These are phyloP conservation scores for Acrocephalus kingi DNA, from an alignment of 2,113 vertebrate species.

Conservation along the genomic window DNA sequence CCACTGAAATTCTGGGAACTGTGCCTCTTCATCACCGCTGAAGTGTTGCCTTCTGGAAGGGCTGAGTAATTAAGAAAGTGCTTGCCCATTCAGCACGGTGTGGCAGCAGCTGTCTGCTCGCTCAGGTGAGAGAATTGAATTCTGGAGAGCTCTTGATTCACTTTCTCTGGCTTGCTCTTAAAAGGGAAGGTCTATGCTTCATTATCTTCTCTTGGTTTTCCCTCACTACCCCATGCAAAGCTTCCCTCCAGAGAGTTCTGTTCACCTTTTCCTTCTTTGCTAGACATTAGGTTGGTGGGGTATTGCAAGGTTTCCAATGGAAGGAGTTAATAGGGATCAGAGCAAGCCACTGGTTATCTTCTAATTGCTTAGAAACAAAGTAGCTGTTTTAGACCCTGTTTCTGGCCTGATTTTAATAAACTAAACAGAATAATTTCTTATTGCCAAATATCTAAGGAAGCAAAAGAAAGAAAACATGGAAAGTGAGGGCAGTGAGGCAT, in stretches of 20 bases:
- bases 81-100: background rate
- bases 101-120: slow-evolving; percentile 38
- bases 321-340: background rate
- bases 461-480: background rate
- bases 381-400: background rate
- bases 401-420: background rate
- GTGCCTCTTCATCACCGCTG: slow-evolving; percentile 18
- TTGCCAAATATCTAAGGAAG: background rate
- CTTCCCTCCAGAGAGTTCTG: background rate
- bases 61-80: slow-evolving; percentile 42
- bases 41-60: slow-evolving; percentile 38
- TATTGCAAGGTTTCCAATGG: background rate
- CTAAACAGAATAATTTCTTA: background rate
- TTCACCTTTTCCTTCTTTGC: background rate
- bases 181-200: background rate
- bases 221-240: background rate
- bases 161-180: background rate
- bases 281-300: background rate
- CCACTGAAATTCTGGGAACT: background rate
- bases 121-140: slow-evolving; percentile 44
- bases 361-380: background rate
- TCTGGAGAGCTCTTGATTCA: slow-evolving; percentile 24
- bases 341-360: background rate
- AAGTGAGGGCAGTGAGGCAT: background rate
- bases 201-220: background rate